phyloP scores from a whole-genome alignment of 2,797 vertebrate species.

The Glossophaga mutica region DNA sequence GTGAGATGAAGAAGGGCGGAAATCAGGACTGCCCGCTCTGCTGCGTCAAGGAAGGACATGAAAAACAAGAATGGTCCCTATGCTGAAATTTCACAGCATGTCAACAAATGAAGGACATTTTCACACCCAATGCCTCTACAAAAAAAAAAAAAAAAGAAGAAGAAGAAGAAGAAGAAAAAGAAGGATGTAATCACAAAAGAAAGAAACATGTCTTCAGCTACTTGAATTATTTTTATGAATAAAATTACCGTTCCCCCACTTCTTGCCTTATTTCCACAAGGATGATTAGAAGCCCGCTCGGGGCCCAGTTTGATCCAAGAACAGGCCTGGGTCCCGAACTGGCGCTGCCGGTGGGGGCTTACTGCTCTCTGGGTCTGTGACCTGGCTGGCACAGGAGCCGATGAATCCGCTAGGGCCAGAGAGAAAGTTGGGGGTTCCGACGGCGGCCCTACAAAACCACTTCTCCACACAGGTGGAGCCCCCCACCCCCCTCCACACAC shows the following conservation, averaged over 20 bases:
- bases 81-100: neutral
- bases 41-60: neutral
- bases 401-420: neutral
- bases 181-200: neutral
- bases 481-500: rapidly evolving
- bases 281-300: neutral
- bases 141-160: too few relatives aligned
- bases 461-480: neutral
- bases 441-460: rapidly evolving
- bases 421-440: neutral
- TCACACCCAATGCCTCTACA: neutral
- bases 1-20: neutral
- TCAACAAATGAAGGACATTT: neutral
- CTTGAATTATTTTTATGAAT: neutral
- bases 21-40: neutral
- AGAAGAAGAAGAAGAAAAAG: neutral
- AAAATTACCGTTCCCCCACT: neutral
- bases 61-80: neutral
- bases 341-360: neutral
- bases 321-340: neutral
- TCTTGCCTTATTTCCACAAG: neutral
- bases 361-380: too few relatives aligned
- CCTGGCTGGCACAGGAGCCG: neutral
- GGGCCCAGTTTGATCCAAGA: neutral
- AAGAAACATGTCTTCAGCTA: neutral